phyloP scores from a whole-genome alignment of 2,797 vertebrate species.

The Amphiprion clarkii region DNA sequence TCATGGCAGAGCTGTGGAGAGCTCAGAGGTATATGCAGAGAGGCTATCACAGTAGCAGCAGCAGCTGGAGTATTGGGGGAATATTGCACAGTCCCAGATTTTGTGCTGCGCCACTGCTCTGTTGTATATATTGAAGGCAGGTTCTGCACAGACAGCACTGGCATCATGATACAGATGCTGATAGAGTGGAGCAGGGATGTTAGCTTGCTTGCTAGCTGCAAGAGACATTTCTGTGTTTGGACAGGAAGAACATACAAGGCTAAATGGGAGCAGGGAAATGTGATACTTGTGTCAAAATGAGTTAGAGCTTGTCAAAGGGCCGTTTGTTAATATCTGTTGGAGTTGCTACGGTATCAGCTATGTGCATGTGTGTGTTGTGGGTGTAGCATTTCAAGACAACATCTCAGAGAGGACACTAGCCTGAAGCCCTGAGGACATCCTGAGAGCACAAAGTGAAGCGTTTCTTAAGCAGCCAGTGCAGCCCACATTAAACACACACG shows the following conservation, averaged over 20 bases:
- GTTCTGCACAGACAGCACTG: conserved; percentile 54
- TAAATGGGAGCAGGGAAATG: conserved; percentile 61
- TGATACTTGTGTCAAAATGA: conserved; percentile 60
- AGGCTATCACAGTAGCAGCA: conserved; percentile 60
- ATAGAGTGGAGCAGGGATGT: conserved; percentile 25
- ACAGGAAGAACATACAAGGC: conserved; percentile 55
- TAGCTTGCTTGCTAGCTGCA: conserved; percentile 41
- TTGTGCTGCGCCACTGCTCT: conserved; percentile 59
- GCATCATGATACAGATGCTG: conserved; percentile 56
- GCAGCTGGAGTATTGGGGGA: conserved; percentile 51
- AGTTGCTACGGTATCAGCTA: conserved; percentile 23
- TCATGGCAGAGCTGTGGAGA: conserved; percentile 54
- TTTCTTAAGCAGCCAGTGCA: conserved; percentile 35
- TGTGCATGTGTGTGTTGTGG: conserved; percentile 42
- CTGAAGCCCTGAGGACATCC: conserved; percentile 45
- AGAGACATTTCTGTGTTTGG: conserved; percentile 58
- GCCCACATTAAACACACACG: conserved; percentile 5
- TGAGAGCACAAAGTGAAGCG: conserved; percentile 41
- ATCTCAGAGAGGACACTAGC: conserved; percentile 51
- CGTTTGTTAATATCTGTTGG: conserved; percentile 60
- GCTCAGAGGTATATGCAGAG: conserved; percentile 64
- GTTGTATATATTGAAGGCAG: conserved; percentile 54
- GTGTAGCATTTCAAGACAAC: conserved; percentile 66
- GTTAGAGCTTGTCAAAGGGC: conserved; percentile 54
- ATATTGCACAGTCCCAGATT: conserved; percentile 61